Base-by-base conservation (phyloP, 2,888 invertebrate species). In the Uropetala carovei region DNA sequence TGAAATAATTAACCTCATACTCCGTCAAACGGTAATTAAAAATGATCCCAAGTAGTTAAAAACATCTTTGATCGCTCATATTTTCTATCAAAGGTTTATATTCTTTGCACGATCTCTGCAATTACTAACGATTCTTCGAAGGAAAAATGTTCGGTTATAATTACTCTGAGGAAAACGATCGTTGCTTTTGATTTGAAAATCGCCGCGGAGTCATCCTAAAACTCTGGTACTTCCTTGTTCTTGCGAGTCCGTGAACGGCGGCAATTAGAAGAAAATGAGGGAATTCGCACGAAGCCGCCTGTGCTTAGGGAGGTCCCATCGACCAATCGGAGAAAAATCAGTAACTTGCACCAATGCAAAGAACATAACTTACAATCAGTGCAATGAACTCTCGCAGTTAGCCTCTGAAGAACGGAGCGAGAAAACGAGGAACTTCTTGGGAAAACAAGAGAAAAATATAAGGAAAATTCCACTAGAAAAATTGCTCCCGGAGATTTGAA, bases 381-480 rank as follows among this genome's bases (percentile, higher is more conserved):
- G 89, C 89, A 89, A 64, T 68, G 89, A 89, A 89, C 89, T 89
- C 89, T 30, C 22, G 11, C 75, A 58, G 43, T 83, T 83, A 16
- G n/a, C 9, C 11, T 83, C 83, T 57, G n/a, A n/a, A 27, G 43
- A 16, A 30, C 27, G 27, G 43, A 82, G 82, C 86, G 27, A 43
- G 60, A 43, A 60, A 64, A 68, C 57, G 43, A 57, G 18, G n/a
- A 64, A 89, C 60, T 89, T 68, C 5, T 59, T 22, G n/a, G 22
- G 57, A 22, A 57, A 18, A 18, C 4, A 57, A 85, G 85, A 57
- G 64, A 30, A 89, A 83, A 57, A 56, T 10, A 56, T 9, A 64
- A 89, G 68, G 7, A 58, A 64, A 89, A 89, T 56, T 14, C 60
- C 43, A 18, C 64, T n/a, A 30, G 64, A 89, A 89, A 89, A 89